A percentile compares a stretch with the other conserved stretches of the same genome.
phyloP scores from a whole-genome alignment of 92 coral and sea anemone species.

The Pocillopora meandrina region DNA sequence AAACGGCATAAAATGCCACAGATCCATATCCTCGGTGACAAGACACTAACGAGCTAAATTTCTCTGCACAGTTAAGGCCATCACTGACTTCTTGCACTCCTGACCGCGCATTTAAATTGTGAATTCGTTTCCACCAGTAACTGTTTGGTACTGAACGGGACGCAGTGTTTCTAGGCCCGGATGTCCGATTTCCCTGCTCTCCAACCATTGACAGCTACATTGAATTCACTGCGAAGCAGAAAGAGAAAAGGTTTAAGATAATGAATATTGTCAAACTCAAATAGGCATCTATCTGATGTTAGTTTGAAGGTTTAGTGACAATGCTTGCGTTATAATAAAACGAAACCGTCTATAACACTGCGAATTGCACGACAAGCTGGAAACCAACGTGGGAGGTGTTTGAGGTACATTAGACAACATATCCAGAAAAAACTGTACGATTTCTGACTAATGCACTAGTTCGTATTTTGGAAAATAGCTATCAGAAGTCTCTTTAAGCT shows the following conservation, averaged over 20 bases:
- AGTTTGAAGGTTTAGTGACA: too few species aligned
- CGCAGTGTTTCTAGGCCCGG: constrained; percentile 8
- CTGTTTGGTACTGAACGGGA: constrained; percentile 48
- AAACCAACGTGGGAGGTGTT: too few species aligned
- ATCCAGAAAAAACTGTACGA: too few species aligned
- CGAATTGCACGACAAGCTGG: too few species aligned
- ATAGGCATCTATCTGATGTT: background rate
- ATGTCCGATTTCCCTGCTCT: constrained; percentile 26
- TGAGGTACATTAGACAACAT: too few species aligned
- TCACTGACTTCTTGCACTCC: constrained; percentile 47
- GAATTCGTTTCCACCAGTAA: constrained; percentile 55
- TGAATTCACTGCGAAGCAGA: background rate
- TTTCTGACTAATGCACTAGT: too few species aligned
- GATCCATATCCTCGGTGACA: constrained; percentile 95
- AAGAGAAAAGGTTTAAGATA: background rate
- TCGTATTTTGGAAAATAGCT: too few species aligned
- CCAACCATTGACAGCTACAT: constrained; percentile 30
- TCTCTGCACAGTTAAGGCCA: constrained; percentile 71
- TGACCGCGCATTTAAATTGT: constrained; percentile 26
- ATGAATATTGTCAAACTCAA: background rate
- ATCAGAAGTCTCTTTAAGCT: too few species aligned
- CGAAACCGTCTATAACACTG: too few species aligned
- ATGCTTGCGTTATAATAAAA: too few species aligned
- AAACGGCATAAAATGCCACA: constrained; percentile 86
- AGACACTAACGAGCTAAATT: constrained; percentile 74